Evolutionary conservation across 2,797 vertebrate genomes (phyloP), one percentile per base, ranked within the genome.

Genomic region (Typhlichthys subterraneus): DNA sequence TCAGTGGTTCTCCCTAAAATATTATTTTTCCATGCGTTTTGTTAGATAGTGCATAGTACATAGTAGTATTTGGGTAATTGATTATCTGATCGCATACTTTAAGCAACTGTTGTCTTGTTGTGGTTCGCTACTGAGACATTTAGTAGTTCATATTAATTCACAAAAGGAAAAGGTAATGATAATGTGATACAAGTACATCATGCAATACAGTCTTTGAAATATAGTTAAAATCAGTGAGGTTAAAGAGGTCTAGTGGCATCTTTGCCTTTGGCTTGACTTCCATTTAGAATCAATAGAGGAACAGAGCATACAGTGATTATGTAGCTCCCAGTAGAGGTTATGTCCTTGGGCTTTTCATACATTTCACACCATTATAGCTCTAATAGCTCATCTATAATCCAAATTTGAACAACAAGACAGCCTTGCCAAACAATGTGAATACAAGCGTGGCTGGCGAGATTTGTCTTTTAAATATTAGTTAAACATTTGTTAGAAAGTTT

Each of bases 281-380:
- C 62, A 57, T 75, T 72, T 70, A 31, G 80, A 74, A 81, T 80
- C 73, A 75, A 80, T 77, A 67, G 57, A 68, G 67, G 73, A 75
- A 74, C 47, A 49, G 58, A 59, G 64, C 48, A 68, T 47, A 60
- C 53, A 53, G 72, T 76, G 75, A 81, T 85, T 80, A 70, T 57
- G n/a, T 71, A 59, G 69, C 63, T 84, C 79, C 70, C 73, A 60
- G 65, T 31, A 58, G 67, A 79, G 54, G 45, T 31, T 49, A 54
- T 74, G 81, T 86, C 85, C 80, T 86, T 84, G 72, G 67, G 63
- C 61, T 70, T 80, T 79, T 75, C 65, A 67, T 60, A 65, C 61
- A 68, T 52, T 63, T 53, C 56, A 72, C 59, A 56, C 31, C 53
- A 61, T 72, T 69, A 59, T 72, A 61, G 38, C 29, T 70, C 29